Base-by-base conservation (phyloP, 2,113 vertebrate genomes). In the Coryphaenoides rupestris region DNA sequence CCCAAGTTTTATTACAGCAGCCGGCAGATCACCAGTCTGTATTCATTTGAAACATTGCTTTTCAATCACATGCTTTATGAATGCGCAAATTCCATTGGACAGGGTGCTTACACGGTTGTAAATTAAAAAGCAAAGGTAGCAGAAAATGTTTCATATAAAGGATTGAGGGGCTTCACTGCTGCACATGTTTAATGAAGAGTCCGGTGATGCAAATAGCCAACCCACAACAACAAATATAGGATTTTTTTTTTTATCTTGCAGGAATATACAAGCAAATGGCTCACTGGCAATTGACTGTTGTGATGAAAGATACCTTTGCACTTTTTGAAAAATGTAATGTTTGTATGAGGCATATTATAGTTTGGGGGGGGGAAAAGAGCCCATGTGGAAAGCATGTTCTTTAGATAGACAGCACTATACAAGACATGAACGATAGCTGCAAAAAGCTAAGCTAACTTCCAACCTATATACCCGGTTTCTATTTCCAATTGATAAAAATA, bases 1-100 rank as follows among this genome's bases (percentile, higher is more conserved):
- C 95, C 88, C 89, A 91, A 90, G 93, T 95, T 98, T 98, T 98
- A 97, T 96, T 98, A 95, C 93, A 93, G 87, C 92, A 89, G 93
- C 90, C 92, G 92, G 93, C 92, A 94, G 93, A 96, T 96, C 90
- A 87, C 88, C 89, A 91, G 92, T 92, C 93, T 92, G 93, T 92
- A 92, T 95, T 98, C 94, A 95, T 94, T 90, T 93, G 93, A 94
- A 94, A 96, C 93, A 91, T 92, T 93, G 92, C 93, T 93, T 94
- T 95, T 94, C 93, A 94, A 95, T 95, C 94, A 95, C 91, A 91
- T 89, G 90, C 92, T 92, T 93, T 95, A 93, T 94, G 92, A 95
- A 93, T 93, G 93, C 92, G 93, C 92, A 92, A 89, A 92, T 93
- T 92, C 92, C 88, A 91, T 88, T 90, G 92, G 94, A 92, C 93